phyloP scores from a whole-genome alignment of 2,113 vertebrate species.

The Rhea pennata region DNA sequence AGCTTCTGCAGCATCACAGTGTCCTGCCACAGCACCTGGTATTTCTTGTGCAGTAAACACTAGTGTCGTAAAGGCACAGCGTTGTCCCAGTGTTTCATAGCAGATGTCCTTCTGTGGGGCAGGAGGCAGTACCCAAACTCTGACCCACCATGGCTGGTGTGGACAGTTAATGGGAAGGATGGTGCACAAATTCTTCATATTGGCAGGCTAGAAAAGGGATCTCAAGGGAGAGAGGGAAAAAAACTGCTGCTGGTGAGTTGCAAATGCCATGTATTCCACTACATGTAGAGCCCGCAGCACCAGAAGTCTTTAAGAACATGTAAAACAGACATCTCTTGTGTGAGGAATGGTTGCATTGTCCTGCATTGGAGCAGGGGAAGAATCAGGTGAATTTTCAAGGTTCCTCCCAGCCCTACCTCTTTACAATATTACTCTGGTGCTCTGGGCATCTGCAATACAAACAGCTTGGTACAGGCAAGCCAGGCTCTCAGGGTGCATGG shows the following conservation, averaged over 20 bases:
- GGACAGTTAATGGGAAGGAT: too few species aligned
- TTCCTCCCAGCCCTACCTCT: not conserved
- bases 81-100: not conserved
- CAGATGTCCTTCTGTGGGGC: not conserved
- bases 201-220: not conserved
- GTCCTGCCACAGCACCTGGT: not conserved
- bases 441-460: not conserved
- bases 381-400: not conserved
- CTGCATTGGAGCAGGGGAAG: not conserved
- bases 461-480: not conserved
- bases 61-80: not conserved
- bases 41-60: not conserved
- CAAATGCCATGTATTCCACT: not conserved
- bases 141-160: not conserved
- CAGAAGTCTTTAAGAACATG: not conserved
- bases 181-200: not conserved
- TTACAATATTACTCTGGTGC: not conserved
- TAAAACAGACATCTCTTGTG: not conserved
- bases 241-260: not conserved
- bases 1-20: not conserved
- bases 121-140: not conserved
- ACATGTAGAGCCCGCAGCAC: not conserved
- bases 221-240: not conserved
- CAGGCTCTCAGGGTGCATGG: accelerated
- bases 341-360: not conserved